Conservation (phyloP, 1,140 invertebrate genomes). For the Nasonia giraulti region DNA sequence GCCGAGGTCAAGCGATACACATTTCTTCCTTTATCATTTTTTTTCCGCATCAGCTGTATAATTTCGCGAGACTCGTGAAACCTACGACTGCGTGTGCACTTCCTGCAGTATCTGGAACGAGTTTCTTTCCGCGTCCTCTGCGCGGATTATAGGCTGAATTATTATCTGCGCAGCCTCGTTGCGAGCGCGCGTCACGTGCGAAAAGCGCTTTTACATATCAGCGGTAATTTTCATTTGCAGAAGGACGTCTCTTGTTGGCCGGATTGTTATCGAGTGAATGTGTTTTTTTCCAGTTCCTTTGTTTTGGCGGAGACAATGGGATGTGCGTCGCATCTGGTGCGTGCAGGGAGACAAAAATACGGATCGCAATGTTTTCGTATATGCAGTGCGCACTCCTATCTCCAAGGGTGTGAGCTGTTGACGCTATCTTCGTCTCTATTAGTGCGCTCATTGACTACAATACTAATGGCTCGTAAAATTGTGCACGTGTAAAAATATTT, state of each 20-base stretch:
- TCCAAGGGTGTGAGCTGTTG: no score
- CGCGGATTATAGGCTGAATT: not conserved
- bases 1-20: constrained; percentile 17
- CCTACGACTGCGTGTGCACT: not conserved
- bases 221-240: constrained; percentile 22
- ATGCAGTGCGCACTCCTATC: no score
- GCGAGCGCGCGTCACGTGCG: not conserved
- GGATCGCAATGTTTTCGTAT: no score
- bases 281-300: constrained; percentile 29
- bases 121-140: not conserved
- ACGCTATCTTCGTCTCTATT: no score
- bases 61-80: not conserved
- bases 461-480: no score
- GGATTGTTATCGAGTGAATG: not conserved
- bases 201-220: constrained; percentile 35
- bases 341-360: not conserved
- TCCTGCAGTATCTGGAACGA: constrained; percentile 19
- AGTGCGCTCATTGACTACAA: no score
- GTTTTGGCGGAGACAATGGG: constrained; percentile 13
- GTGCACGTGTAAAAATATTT: not conserved
- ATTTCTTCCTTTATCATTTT: constrained; percentile 20
- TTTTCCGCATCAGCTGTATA: not conserved
- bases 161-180: not conserved
- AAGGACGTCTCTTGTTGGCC: constrained; percentile 17
- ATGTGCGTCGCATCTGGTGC: not conserved